Percentiles rank a stretch among this genome's conserved stretches.
Conservation (phyloP, 2,797 vertebrate genomes). For the Anisognathus igniventris region DNA sequence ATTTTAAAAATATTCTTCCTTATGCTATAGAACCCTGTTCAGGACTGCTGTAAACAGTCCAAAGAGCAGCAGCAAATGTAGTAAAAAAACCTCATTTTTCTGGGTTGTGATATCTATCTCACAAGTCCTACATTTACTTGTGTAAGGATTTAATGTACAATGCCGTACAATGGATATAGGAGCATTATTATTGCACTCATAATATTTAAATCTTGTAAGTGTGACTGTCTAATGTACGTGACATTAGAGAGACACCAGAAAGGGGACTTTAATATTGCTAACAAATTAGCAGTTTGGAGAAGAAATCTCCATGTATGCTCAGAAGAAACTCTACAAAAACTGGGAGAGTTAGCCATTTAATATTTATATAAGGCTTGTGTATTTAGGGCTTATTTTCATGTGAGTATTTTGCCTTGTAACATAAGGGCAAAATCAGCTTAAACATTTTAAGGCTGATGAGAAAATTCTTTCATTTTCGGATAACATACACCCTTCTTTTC, state of each 20-base stretch:
- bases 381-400: background rate
- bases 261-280: background rate
- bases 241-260: background rate
- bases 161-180: background rate
- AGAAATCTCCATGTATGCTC: background rate
- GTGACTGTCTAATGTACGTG: background rate
- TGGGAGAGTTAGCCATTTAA: background rate
- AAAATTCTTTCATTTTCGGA: background rate
- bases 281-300: background rate
- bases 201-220: background rate
- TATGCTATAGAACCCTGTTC: background rate
- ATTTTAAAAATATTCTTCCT: background rate
- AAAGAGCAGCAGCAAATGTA: background rate
- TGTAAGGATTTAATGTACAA: background rate
- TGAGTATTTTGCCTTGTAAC: background rate
- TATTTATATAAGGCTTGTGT: background rate
- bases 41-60: background rate
- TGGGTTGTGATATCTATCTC: background rate
- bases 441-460: background rate
- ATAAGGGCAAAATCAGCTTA: background rate
- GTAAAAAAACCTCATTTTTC: fast-evolving
- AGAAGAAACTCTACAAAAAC: background rate
- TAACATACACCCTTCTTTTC: background rate
- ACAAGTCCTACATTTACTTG: background rate
- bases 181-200: background rate